These are phyloP conservation scores for Sciaenops ocellatus DNA, from an alignment of 2,797 vertebrate genomes.

Conservation along the genomic window DNA sequence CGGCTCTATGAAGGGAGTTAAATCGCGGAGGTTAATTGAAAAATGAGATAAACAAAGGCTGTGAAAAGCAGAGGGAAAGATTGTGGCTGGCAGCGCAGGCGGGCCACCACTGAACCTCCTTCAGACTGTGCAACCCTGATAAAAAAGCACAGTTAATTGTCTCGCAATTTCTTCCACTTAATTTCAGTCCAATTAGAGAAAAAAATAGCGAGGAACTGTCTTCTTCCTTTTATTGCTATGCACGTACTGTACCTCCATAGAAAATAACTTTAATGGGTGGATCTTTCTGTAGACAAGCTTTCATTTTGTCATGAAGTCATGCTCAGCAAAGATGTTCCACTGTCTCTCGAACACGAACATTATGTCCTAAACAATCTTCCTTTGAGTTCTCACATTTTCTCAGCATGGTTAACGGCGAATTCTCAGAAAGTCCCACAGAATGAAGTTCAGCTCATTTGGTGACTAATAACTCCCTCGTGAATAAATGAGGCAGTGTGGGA, in stretches of 20 bases:
- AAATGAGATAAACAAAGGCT: constrained; percentile 95
- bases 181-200: constrained; percentile 91
- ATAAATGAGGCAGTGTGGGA: constrained; percentile 43
- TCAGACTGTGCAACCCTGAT: constrained; percentile 84
- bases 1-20: constrained; percentile 89
- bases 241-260: constrained; percentile 80
- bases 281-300: constrained; percentile 63
- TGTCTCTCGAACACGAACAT: constrained; percentile 49
- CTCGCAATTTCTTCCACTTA: constrained; percentile 92
- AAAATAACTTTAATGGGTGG: constrained; percentile 79
- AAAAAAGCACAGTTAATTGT: constrained; percentile 90
- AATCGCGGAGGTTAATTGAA: constrained; percentile 96
- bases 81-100: constrained; percentile 87
- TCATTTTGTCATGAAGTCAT: constrained; percentile 61
- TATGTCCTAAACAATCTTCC: constrained; percentile 55
- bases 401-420: constrained; percentile 11
- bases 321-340: constrained; percentile 52
- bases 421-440: constrained; percentile 2
- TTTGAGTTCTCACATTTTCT: constrained; percentile 34
- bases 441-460: constrained; percentile 56
- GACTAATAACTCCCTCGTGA: constrained; percentile 60
- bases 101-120: constrained; percentile 84
- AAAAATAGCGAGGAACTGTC: constrained; percentile 82
- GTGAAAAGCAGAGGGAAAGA: constrained; percentile 89
- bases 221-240: constrained; percentile 84